phyloP scores from a whole-genome alignment of 2,113 vertebrate genomes.

The Balaeniceps rex region DNA sequence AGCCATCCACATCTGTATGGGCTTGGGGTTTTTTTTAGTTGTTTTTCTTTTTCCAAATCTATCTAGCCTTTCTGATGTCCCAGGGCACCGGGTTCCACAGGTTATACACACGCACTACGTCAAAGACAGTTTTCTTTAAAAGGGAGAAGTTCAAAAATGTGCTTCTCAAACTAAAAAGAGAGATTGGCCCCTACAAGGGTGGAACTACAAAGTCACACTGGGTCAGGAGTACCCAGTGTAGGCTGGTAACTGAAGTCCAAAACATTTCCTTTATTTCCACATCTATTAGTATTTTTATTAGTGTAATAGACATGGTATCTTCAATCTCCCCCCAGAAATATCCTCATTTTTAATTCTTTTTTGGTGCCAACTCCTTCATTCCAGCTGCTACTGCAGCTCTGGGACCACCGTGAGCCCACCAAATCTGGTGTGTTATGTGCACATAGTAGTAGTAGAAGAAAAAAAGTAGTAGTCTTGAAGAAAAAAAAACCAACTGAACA shows the following conservation, averaged over 20 bases:
- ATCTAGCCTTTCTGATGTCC: background rate
- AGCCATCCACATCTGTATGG: no score
- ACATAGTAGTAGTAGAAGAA: no score
- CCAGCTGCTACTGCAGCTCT: background rate
- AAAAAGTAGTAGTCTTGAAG: background rate
- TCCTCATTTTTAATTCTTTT: background rate
- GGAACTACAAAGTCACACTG: background rate
- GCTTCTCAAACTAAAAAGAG: background rate
- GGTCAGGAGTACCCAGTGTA: background rate
- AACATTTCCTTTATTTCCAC: background rate
- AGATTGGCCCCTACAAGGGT: background rate
- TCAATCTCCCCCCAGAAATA: background rate
- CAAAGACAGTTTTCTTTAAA: background rate
- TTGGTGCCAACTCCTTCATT: background rate
- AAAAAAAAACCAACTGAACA: background rate
- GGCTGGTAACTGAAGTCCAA: background rate
- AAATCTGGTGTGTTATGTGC: no score
- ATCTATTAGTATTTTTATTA: accelerated
- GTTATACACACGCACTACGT: accelerated
- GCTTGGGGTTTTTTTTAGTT: background rate
- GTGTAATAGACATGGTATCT: background rate
- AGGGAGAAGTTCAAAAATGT: background rate
- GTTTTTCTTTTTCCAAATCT: background rate
- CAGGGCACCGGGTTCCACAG: no score
- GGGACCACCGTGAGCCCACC: background rate